phyloP scores from a whole-genome alignment of 2,113 vertebrate genomes.

The Boleophthalmus pectinirostris region DNA sequence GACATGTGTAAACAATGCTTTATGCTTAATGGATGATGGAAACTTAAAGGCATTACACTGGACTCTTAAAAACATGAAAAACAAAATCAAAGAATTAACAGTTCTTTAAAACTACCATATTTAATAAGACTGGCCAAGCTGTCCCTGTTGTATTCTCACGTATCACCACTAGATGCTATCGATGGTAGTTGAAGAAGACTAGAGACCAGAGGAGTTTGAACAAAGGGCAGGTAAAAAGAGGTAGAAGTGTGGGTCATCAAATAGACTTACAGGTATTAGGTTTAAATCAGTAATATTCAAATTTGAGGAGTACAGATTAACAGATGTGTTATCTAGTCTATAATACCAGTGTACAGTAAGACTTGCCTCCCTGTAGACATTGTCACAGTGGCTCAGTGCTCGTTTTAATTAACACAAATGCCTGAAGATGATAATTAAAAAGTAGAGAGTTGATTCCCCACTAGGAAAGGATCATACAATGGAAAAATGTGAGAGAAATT shows the following conservation, averaged over 20 bases:
- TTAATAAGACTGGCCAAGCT: too few relatives aligned
- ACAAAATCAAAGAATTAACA: too few relatives aligned
- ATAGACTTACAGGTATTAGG: not conserved
- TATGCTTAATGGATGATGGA: not conserved
- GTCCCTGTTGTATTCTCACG: too few relatives aligned
- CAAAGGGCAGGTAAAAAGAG: too few relatives aligned
- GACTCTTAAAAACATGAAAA: too few relatives aligned
- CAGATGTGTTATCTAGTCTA: conserved; percentile 44
- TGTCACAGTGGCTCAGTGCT: conserved; percentile 56
- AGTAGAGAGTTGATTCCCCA: conserved; percentile 63
- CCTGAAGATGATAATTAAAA: conserved; percentile 77
- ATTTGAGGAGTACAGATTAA: conserved; percentile 43
- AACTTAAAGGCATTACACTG: conserved; percentile 15
- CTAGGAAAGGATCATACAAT: conserved; percentile 49
- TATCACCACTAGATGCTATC: too few relatives aligned
- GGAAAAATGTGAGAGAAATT: conserved; percentile 10
- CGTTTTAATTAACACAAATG: conserved; percentile 77
- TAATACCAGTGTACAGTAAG: conserved; percentile 36
- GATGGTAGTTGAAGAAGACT: too few relatives aligned
- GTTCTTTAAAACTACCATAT: too few relatives aligned
- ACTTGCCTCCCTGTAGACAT: conserved; percentile 61
- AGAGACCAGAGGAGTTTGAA: too few relatives aligned
- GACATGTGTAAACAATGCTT: conserved; percentile 13
- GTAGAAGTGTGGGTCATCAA: too few relatives aligned
- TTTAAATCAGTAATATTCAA: conserved; percentile 26